A percentile compares a stretch with the other conserved stretches of the same genome.
Conservation (phyloP, 2,797 vertebrate genomes). For the Neostethus bicornis region DNA sequence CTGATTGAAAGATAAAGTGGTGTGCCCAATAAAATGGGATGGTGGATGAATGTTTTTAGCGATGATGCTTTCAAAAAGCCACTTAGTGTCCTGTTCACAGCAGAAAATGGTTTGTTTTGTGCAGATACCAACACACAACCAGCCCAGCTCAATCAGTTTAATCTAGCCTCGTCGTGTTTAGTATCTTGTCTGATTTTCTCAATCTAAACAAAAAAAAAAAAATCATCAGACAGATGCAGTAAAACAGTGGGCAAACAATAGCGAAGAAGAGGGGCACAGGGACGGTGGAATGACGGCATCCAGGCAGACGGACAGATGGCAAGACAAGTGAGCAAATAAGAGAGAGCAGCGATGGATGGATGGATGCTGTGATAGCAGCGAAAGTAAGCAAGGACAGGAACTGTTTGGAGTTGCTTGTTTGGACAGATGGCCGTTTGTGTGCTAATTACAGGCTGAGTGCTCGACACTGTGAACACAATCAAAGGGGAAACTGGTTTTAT, state of each 20-base stretch:
- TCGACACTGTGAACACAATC: slow-evolving; percentile 77
- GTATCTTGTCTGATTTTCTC: slow-evolving; percentile 12
- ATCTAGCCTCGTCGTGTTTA: not conserved
- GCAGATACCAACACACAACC: not conserved
- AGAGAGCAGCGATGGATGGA: slow-evolving; percentile 52
- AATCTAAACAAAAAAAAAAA: slow-evolving; percentile 14
- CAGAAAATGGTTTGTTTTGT: not conserved
- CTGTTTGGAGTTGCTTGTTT: slow-evolving; percentile 72
- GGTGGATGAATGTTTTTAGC: no score
- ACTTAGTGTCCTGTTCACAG: not conserved
- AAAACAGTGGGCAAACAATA: slow-evolving; percentile 35
- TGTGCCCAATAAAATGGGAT: no score
- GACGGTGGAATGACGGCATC: slow-evolving; percentile 30
- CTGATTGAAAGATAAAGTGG: no score
- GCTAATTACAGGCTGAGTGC: slow-evolving; percentile 78
- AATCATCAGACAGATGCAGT: slow-evolving; percentile 24
- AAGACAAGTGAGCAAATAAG: slow-evolving; percentile 56
- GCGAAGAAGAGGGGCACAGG: slow-evolving; percentile 39
- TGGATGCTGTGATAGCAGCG: slow-evolving; percentile 56
- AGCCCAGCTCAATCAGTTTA: not conserved
- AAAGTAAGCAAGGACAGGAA: slow-evolving; percentile 66
- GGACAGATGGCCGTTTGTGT: slow-evolving; percentile 81
- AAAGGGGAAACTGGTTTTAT: slow-evolving; percentile 73
- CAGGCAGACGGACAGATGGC: slow-evolving; percentile 67
- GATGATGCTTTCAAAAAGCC: not conserved